These are phyloP conservation scores for Ciona savignyi DNA, from an alignment of 23 tunicate species.

Conservation along the genomic window DNA sequence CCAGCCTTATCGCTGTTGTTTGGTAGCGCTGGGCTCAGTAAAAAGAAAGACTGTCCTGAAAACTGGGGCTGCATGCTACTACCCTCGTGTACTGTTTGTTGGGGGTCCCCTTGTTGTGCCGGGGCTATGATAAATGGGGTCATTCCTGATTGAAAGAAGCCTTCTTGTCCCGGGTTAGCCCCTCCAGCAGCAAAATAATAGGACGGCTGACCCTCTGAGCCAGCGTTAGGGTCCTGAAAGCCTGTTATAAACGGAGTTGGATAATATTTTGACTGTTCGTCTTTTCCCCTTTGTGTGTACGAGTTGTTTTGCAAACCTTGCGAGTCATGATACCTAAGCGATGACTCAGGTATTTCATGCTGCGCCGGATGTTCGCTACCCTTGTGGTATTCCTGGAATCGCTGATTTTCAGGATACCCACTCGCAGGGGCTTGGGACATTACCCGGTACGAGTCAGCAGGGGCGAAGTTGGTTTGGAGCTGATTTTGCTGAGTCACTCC, in stretches of 20 bases:
- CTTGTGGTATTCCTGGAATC: background rate
- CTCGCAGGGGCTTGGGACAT: background rate
- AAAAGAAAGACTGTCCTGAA: conserved; percentile 27
- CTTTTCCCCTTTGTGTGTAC: conserved; percentile 4
- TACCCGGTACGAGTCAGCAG: background rate
- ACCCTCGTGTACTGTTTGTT: conserved; percentile 25
- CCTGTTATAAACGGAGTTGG: conserved; percentile 40
- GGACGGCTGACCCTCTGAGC: conserved; percentile 29
- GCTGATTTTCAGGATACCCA: background rate
- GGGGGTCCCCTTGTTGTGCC: conserved; percentile 36
- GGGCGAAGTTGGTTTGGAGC: conserved; percentile 5
- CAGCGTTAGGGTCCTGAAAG: conserved; percentile 22
- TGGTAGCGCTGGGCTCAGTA: conserved; percentile 60
- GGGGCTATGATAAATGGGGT: conserved; percentile 39
- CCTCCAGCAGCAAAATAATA: conserved; percentile 45
- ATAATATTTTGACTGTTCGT: conserved; percentile 19
- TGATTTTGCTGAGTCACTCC: conserved; percentile 6
- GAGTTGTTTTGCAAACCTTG: background rate
- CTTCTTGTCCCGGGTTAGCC: conserved; percentile 9
- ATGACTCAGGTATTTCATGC: background rate
- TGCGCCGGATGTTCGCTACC: background rate
- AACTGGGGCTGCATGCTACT: conserved; percentile 25
- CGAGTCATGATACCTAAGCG: background rate
- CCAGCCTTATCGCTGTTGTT: conserved; percentile 39
- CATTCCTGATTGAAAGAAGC: conserved; percentile 30